Conservation (phyloP, 2,888 invertebrate genomes). For the Microctonus hyperodae region DNA sequence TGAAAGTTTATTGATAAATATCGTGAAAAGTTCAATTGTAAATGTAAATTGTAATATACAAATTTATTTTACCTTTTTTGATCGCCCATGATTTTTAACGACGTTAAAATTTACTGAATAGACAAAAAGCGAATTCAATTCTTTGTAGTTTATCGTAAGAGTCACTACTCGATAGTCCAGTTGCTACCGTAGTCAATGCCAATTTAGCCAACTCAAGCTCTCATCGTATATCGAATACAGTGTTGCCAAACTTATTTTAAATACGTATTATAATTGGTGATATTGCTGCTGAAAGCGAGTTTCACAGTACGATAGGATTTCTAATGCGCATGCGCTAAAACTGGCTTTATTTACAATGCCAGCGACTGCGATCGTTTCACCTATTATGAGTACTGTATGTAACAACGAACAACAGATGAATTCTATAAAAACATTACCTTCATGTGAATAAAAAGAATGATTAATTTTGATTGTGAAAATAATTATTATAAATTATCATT, state of each 20-base stretch:
- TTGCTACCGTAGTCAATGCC: conserved; percentile 30
- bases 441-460: too few species aligned
- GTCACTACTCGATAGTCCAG: conserved; percentile 36
- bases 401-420: too few species aligned
- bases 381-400: too few species aligned
- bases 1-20: not conserved
- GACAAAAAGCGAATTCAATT: conserved; percentile 28
- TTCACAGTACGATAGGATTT: too few species aligned
- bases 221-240: conserved; percentile 32
- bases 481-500: too few species aligned
- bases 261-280: not conserved
- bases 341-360: not conserved
- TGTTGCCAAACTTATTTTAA: conserved; percentile 15
- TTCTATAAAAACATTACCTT: too few species aligned
- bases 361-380: too few species aligned
- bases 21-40: conserved; percentile 18
- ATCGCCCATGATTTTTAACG: conserved; percentile 52
- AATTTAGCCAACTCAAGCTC: conserved; percentile 40
- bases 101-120: conserved; percentile 39
- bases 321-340: too few species aligned
- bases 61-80: conserved; percentile 53
- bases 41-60: conserved; percentile 16
- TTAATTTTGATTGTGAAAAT: too few species aligned
- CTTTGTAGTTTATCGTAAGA: conserved; percentile 35
- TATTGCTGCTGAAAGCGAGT: too few species aligned